phyloP scores from a whole-genome alignment of 2,113 vertebrate genomes.

The Aegotheles bennettii region DNA sequence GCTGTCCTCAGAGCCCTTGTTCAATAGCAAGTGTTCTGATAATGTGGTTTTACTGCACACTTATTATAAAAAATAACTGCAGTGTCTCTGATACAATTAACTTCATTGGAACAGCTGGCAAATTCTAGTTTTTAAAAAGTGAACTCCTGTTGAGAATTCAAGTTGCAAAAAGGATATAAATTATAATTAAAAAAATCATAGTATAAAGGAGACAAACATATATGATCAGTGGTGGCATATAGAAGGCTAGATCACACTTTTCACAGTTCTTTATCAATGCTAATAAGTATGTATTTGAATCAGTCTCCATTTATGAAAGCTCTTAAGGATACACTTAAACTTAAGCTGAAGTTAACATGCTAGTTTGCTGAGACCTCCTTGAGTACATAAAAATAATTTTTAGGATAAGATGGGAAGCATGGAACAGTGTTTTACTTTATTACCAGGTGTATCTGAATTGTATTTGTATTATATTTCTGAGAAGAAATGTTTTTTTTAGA shows the following conservation, averaged over 20 bases:
- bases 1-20: not conserved
- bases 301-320: not conserved
- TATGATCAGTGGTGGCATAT: not conserved
- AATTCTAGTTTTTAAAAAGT: not conserved
- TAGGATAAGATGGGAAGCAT: not conserved
- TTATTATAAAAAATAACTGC: conserved; percentile 21
- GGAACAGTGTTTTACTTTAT: not conserved
- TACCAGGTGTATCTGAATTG: not conserved
- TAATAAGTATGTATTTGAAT: not conserved
- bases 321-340: not conserved
- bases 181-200: not conserved
- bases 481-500: not conserved
- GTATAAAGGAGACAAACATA: not conserved
- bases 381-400: not conserved
- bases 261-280: not conserved
- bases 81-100: not conserved
- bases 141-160: not conserved
- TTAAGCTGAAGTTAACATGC: not conserved
- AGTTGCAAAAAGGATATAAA: not conserved
- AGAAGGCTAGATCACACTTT: not conserved
- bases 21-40: conserved; percentile 1
- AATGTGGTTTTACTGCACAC: not conserved
- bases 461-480: too few relatives aligned
- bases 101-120: conserved; percentile 10
- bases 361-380: not conserved